Evolutionary conservation across 1,140 invertebrate genomes (phyloP).

Genomic region (Cydia amplana): DNA sequence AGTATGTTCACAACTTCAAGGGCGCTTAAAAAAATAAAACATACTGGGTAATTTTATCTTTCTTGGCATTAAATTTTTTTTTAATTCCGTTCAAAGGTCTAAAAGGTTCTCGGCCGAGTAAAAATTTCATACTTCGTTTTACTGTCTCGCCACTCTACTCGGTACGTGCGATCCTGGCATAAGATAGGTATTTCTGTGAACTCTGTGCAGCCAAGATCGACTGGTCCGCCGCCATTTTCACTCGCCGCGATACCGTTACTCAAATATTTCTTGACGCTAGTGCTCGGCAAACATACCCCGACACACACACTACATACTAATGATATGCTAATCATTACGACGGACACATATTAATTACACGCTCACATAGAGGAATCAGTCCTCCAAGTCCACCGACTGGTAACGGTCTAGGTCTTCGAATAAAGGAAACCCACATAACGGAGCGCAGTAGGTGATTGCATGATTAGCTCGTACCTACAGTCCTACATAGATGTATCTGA

Average conservation of each 20-base stretch:
- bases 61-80: too few species aligned
- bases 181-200: neutral
- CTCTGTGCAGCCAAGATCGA: constrained; percentile 27
- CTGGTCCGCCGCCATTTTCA: constrained; percentile 41
- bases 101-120: too few species aligned
- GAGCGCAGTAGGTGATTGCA: neutral
- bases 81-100: too few species aligned
- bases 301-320: constrained; percentile 68
- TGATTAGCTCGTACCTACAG: too few species aligned
- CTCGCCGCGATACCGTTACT: constrained; percentile 52
- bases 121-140: too few species aligned
- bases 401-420: constrained; percentile 61
- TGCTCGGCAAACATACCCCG: constrained; percentile 55
- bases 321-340: constrained; percentile 68
- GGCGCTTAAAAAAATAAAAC: too few species aligned
- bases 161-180: too few species aligned
- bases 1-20: too few species aligned
- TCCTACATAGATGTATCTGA: too few species aligned
- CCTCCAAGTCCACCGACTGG: neutral
- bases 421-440: constrained; percentile 51
- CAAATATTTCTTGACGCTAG: constrained; percentile 59
- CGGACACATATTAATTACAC: constrained; percentile 71
- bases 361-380: constrained; percentile 33
- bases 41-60: too few species aligned
- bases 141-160: too few species aligned